Evolutionary conservation across 2,113 vertebrate species (phyloP).

Genomic region (Hemicordylus capensis): DNA sequence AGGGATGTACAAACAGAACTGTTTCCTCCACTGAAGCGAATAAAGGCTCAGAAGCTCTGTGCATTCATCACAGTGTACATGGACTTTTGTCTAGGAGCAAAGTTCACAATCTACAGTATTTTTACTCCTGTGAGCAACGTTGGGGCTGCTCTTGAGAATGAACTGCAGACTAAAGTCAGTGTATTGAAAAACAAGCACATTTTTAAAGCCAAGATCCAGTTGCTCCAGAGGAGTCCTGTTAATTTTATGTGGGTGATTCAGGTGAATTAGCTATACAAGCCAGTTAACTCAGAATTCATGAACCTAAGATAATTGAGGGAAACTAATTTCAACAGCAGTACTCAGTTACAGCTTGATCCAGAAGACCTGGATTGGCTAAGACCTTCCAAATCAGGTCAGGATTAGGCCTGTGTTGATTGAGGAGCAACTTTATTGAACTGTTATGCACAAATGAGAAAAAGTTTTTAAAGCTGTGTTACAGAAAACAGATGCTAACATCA

Average conservation of each 20-base stretch:
- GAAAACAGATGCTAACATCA: conserved; percentile 2
- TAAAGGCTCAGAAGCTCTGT: not conserved
- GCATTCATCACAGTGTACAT: not conserved
- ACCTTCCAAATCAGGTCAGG: not conserved
- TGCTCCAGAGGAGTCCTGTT: not conserved
- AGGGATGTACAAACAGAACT: not conserved
- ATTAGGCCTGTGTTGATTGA: not conserved
- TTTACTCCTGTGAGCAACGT: not conserved
- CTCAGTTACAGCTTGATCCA: too few species aligned
- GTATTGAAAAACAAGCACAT: not conserved
- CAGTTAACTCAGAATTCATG: not conserved
- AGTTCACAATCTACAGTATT: not conserved
- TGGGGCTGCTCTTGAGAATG: not conserved
- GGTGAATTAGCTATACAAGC: not conserved
- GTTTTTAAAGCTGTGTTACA: not conserved
- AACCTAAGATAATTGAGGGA: not conserved
- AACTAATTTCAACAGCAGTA: not conserved
- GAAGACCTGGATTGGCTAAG: not conserved
- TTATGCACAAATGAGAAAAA: not conserved
- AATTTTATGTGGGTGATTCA: not conserved
- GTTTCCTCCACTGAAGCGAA: not conserved
- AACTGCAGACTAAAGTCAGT: not conserved
- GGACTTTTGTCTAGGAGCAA: not conserved
- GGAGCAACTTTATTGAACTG: not conserved
- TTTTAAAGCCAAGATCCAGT: not conserved